Evolutionary conservation across 2,888 invertebrate species (phyloP).

Genomic region (Galerucella pusilla): DNA sequence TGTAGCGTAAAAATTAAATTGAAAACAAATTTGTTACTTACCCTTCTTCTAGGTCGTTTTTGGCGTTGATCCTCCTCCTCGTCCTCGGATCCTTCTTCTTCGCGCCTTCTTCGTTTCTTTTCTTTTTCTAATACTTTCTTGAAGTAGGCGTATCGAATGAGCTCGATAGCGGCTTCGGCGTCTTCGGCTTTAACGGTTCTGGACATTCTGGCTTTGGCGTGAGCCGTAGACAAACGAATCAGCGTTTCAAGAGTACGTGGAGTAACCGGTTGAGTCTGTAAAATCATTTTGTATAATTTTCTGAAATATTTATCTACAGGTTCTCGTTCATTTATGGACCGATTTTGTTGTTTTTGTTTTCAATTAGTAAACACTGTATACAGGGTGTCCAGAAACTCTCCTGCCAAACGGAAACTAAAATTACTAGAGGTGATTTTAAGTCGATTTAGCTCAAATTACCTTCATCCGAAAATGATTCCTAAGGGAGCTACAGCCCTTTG

Average conservation of each 20-base stretch:
- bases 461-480: too few relatives aligned
- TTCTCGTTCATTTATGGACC: too few relatives aligned
- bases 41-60: slow-evolving; percentile 66
- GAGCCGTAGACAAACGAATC: slow-evolving; percentile 96
- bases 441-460: too few relatives aligned
- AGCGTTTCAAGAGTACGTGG: slow-evolving; percentile 96
- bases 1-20: too few relatives aligned
- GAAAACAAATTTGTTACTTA: slow-evolving; percentile 48
- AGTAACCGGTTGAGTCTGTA: slow-evolving; percentile 96
- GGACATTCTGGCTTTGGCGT: slow-evolving; percentile 94
- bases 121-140: slow-evolving; percentile 90
- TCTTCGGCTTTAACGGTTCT: slow-evolving; percentile 86
- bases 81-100: slow-evolving; percentile 65
- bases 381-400: too few relatives aligned
- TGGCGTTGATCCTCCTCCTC: slow-evolving; percentile 60
- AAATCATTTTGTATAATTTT: too few relatives aligned
- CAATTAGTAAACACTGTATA: too few relatives aligned
- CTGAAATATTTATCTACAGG: too few relatives aligned
- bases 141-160: slow-evolving; percentile 95
- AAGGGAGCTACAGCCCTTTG: too few relatives aligned
- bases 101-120: slow-evolving; percentile 72
- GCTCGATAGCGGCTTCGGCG: slow-evolving; percentile 90
- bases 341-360: too few relatives aligned
- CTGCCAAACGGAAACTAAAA: too few relatives aligned
- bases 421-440: too few relatives aligned